Evolutionary conservation across 1,140 invertebrate species (phyloP).

Genomic region (Drosophila trapezifrons): DNA sequence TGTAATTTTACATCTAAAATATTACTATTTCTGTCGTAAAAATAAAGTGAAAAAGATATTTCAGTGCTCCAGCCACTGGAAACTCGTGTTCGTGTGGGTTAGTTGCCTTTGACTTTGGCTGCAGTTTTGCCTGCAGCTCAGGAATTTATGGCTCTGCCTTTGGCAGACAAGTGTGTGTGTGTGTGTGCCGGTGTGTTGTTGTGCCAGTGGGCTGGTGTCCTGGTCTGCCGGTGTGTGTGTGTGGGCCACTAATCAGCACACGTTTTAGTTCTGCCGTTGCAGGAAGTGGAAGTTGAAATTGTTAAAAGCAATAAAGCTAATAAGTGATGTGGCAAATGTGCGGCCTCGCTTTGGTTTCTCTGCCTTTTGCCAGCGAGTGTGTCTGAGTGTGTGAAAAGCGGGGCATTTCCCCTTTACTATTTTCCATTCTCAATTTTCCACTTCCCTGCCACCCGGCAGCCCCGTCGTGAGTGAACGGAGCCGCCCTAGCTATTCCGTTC

Average conservation of each 20-base stretch:
- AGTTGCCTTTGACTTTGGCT: constrained; percentile 63
- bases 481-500: constrained; percentile 23
- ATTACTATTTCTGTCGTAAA: neutral
- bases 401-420: constrained; percentile 23
- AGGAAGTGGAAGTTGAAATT: constrained; percentile 78
- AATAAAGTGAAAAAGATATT: neutral
- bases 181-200: constrained; percentile 11
- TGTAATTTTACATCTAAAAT: too few species aligned
- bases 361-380: constrained; percentile 2
- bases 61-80: constrained; percentile 9
- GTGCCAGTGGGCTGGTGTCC: neutral
- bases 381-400: constrained; percentile 3
- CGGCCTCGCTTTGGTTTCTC: constrained; percentile 50
- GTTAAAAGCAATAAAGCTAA: constrained; percentile 82
- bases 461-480: constrained; percentile 8
- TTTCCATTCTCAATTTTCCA: neutral
- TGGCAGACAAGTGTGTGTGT: constrained; percentile 20
- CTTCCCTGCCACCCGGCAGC: neutral
- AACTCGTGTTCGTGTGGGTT: constrained; percentile 41
- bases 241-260: constrained; percentile 75
- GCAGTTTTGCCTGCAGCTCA: constrained; percentile 69
- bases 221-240: constrained; percentile 16
- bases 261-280: constrained; percentile 72
- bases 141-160: constrained; percentile 70
- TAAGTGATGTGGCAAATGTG: constrained; percentile 82